Base-by-base conservation (phyloP, 2,888 invertebrate species). In the Lamellibrachia columna region DNA sequence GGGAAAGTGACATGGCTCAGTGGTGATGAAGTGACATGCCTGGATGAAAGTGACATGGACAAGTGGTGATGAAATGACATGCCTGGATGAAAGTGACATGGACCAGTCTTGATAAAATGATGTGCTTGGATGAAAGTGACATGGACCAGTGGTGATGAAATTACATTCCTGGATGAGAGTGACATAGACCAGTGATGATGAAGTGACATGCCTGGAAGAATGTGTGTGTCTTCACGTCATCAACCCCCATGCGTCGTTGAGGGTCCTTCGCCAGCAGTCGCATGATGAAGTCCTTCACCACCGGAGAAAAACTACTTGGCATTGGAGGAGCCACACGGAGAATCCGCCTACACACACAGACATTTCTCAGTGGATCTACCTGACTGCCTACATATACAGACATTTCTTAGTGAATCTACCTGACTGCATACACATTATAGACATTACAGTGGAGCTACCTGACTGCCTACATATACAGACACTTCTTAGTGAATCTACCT, bases 191-290 rank as follows among this genome's bases (percentile, higher is more conserved):
- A 40, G 40, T 40, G 40, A 6, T 7, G 6, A 92, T 28, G 92
- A 92, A 40, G 1, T 58, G 52, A 53, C 95, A 96, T 95, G 98
- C 98, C 97, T 97, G 97, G 97, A 99, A 99, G 97, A 99, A 99
- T 4, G 97, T 97, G 97, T 99, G 99, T 94, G 97, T 97, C 96
- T 99, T 99, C 93, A 99, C 97, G 96, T 99, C 99, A 91, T 97
- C 97, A 4, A 99, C 98, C 22, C 98, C 98, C 92, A 99, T 97
- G 93, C 99, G 97, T 94, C 97, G 98, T 53, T 98, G 97, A 0
- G 99, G 98, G 96, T 99, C 98, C 96, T 99, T 99, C 91, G 98
- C 98, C 94, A 99, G 97, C 93, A 99, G 97, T 95, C 98, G 98
- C 94, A 97, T 97, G 92, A 98, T 98, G 95, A 98, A 98, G 96